Evolutionary conservation across 2,888 invertebrate species (phyloP), one percentile per base, ranked within the genome.

Genomic region (Polylopha cassiicola): DNA sequence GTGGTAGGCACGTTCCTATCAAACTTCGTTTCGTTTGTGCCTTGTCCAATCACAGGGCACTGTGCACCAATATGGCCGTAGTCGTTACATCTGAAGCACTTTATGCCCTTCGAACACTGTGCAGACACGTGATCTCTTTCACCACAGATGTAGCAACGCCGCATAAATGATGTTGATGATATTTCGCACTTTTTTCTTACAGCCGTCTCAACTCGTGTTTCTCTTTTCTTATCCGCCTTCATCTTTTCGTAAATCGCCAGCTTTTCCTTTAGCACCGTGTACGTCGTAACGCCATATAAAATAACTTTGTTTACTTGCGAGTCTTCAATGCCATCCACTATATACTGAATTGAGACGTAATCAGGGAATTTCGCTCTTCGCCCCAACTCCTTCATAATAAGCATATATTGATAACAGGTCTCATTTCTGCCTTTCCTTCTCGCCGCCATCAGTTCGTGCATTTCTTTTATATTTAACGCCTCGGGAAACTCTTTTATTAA

Each of bases 311-410:
- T 23, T 3, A 24, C 5, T n/a, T 33, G 23, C 1, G 14, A 4
- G 10, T 33, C 33, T 4, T 16, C 11, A 1, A 33, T 32, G 3
- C 32, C 32, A 3, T 32, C 32, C 0, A 32, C 5, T 9, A 32
- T 32, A n/a, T 32, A 32, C 14, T 32, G 11, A 11, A 32, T 32
- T 2, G 22, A 21, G 2, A 32, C 32, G 9, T 32, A 21, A 6
- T 32, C 32, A 3, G 32, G 16, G 8, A 33, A 16, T 7, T 33
- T 33, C 1, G 9, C 33, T 7, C 33, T 8, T 3, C 8, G 11
- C 0, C 31, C 31, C 4, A 31, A 8, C n/a, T n/a, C n/a, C n/a
- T n/a, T n/a, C n/a, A n/a, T n/a, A n/a, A n/a, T n/a, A n/a, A n/a
- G n/a, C n/a, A n/a, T n/a, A n/a, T n/a, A n/a, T n/a, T n/a, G n/a